Percentiles rank a stretch among this genome's conserved stretches.
These are phyloP conservation scores for mouse (Mus musculus) DNA, from an alignment of 2,113 vertebrate genomes.

Conservation along the genomic window GRCm39 chr14:4849001-4849500, in stretches of 20 bases:
- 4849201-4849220: slow-evolving; percentile 28
- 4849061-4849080: background rate
- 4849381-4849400: too few relatives aligned
- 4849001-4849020: background rate
- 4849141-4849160: too few relatives aligned
- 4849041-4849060: background rate
- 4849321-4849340: background rate
- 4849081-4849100: background rate
- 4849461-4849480: too few relatives aligned
- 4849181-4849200: background rate
- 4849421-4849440: too few relatives aligned
- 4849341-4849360: background rate
- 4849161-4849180: background rate
- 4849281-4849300: background rate
- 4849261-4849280: background rate
- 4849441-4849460: background rate
- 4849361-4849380: background rate
- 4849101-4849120: background rate
- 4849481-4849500: background rate
- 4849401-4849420: background rate
- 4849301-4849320: background rate
- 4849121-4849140: too few relatives aligned
- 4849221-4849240: background rate
- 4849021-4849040: background rate
- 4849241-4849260: background rate